A percentile compares a stretch with the other conserved stretches of the same genome.
These are phyloP conservation scores for Nothobranchius kuhntae DNA, from an alignment of 2,113 vertebrate genomes.

Conservation along the genomic window DNA sequence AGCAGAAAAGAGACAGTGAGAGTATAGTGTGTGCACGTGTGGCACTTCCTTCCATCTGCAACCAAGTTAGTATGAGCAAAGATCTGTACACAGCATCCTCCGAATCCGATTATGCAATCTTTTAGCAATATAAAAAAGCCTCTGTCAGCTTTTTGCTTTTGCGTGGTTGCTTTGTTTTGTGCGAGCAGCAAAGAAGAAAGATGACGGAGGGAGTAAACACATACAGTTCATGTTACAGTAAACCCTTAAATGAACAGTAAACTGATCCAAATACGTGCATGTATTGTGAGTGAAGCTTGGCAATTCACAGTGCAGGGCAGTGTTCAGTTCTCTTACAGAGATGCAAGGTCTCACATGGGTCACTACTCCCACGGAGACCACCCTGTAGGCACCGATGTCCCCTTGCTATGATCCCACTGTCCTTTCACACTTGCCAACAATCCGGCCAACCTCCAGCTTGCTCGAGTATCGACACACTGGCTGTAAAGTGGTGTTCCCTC, in stretches of 20 bases:
- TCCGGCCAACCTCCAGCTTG: conserved; percentile 34
- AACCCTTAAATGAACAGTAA: conserved; percentile 20
- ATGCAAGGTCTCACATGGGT: conserved; percentile 54
- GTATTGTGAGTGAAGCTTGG: not conserved
- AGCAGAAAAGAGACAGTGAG: conserved; percentile 57
- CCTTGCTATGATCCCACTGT: conserved; percentile 50
- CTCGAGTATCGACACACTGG: conserved; percentile 25
- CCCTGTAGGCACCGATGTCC: conserved; percentile 54
- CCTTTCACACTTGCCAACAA: conserved; percentile 46
- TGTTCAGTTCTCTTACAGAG: conserved; percentile 11
- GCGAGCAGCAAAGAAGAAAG: conserved; percentile 26
- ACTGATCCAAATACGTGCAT: conserved; percentile 6
- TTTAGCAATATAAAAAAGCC: conserved; percentile 59
- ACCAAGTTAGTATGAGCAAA: conserved; percentile 33
- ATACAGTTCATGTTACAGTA: conserved; percentile 13
- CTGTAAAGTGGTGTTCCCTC: conserved; percentile 13
- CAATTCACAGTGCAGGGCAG: conserved; percentile 6
- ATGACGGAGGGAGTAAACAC: conserved; percentile 31
- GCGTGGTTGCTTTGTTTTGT: conserved; percentile 59
- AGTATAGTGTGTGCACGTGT: conserved; percentile 53
- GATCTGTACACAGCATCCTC: conserved; percentile 44
- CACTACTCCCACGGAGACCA: conserved; percentile 54
- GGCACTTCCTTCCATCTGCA: conserved; percentile 54
- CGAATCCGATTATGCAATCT: conserved; percentile 73
- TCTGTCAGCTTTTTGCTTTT: conserved; percentile 72